A percentile compares a stretch with the other conserved stretches of the same genome.
phyloP scores from a whole-genome alignment of 2,113 vertebrate genomes.

The Seriola dumerili region DNA sequence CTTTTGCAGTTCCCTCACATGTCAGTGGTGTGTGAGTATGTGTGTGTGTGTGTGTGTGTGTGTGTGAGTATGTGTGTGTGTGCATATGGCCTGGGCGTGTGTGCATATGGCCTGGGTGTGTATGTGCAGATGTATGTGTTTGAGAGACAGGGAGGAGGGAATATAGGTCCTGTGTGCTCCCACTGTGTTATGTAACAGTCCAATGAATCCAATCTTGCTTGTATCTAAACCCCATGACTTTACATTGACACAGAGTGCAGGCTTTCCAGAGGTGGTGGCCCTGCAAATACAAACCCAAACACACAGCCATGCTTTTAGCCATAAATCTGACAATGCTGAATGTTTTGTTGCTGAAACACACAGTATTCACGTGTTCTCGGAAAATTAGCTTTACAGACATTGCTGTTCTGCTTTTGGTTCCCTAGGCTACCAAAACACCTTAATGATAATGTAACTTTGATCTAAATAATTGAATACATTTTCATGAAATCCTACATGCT shows the following conservation, averaged over 20 bases:
- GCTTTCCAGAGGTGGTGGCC: conserved; percentile 29
- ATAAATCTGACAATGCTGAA: background rate
- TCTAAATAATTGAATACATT: too few species aligned
- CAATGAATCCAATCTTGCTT: conserved; percentile 37
- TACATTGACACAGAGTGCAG: conserved; percentile 43
- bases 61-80: conserved; percentile 11
- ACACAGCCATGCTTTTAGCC: conserved; percentile 4
- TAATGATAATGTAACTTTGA: too few species aligned
- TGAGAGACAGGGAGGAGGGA: conserved; percentile 3
- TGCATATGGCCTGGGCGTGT: background rate
- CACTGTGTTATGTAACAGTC: conserved; percentile 59
- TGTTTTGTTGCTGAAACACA: background rate
- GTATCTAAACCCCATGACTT: conserved; percentile 63
- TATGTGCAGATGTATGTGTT: conserved; percentile 1
- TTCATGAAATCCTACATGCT: too few species aligned
- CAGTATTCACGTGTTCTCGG: background rate
- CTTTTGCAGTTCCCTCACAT: conserved; percentile 64
- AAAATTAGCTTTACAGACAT: background rate
- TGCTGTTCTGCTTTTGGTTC: background rate
- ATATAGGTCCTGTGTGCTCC: conserved; percentile 19
- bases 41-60: too few species aligned
- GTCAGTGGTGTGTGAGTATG: conserved; percentile 21
- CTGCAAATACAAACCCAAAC: background rate
- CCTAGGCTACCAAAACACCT: too few species aligned
- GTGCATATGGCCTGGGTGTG: conserved; percentile 2